Percentiles rank a stretch among this genome's conserved stretches.
Evolutionary conservation across 2,888 invertebrate species (phyloP).

Genomic region (Agriopis marginaria): DNA sequence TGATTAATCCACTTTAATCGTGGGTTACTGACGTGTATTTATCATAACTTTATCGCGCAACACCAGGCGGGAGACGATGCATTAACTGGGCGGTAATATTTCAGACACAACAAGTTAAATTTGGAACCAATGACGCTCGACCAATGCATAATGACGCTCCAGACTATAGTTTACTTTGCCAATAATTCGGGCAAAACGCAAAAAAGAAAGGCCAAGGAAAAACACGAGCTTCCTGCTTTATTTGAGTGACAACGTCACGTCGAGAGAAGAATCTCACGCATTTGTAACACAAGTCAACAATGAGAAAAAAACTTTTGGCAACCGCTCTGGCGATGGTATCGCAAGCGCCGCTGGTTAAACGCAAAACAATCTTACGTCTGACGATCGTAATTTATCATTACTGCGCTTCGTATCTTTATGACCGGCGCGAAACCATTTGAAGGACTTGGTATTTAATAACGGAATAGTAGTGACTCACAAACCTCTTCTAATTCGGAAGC

Average conservation of each 20-base stretch:
- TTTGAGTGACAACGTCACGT: constrained; percentile 66
- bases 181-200: constrained; percentile 40
- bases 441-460: constrained; percentile 26
- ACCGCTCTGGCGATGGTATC: constrained; percentile 56
- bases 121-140: constrained; percentile 68
- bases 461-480: constrained; percentile 53
- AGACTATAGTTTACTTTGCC: constrained; percentile 33
- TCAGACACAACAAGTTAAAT: constrained; percentile 70
- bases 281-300: constrained; percentile 71
- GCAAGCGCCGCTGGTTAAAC: constrained; percentile 63
- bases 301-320: constrained; percentile 79
- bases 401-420: constrained; percentile 53
- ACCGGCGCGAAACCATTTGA: constrained; percentile 55
- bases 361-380: constrained; percentile 58
- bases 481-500: constrained; percentile 90
- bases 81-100: constrained; percentile 65
- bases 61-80: constrained; percentile 56
- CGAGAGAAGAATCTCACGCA: constrained; percentile 60
- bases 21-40: constrained; percentile 24
- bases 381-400: constrained; percentile 66
- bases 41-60: constrained; percentile 40
- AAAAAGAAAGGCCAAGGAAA: constrained; percentile 53
- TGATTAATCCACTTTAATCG: constrained; percentile 35
- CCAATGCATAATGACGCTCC: constrained; percentile 53
- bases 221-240: constrained; percentile 62